A percentile compares a stretch with the other conserved stretches of the same genome.
These are phyloP conservation scores for Mobula hypostoma DNA, from an alignment of 2,113 vertebrate species.

Conservation along the genomic window DNA sequence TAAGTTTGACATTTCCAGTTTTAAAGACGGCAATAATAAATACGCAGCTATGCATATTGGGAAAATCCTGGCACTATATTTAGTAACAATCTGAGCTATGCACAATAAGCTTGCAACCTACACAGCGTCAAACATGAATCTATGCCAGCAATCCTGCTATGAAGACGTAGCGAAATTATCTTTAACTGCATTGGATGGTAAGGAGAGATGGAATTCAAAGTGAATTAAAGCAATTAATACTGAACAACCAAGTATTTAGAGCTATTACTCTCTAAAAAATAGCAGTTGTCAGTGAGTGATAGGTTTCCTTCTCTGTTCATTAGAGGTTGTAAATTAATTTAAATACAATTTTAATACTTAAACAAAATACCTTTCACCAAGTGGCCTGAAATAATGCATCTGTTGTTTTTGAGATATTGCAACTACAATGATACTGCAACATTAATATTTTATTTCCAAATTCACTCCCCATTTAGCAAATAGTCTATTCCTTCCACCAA, in stretches of 20 bases:
- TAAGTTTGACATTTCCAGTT: neutral
- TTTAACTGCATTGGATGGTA: neutral
- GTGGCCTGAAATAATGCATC: neutral
- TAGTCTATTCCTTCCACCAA: no score
- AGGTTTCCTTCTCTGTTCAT: neutral
- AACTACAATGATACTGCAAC: neutral
- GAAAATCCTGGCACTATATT: neutral
- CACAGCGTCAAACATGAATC: neutral
- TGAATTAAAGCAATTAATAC: neutral
- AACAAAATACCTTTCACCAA: neutral
- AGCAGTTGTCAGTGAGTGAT: neutral
- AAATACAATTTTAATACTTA: neutral
- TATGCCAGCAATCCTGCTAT: neutral
- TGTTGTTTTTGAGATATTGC: neutral
- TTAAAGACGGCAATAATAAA: no score
- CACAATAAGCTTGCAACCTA: neutral
- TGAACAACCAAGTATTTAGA: neutral
- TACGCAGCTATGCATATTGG: no score
- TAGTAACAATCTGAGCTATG: neutral
- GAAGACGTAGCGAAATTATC: neutral
- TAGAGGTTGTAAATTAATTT: neutral
- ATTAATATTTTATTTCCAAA: neutral
- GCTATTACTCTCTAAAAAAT: neutral
- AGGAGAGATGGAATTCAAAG: neutral
- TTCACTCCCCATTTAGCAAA: no score